Evolutionary conservation across 2,113 vertebrate species (phyloP).

Genomic region (Dinomys branickii): DNA sequence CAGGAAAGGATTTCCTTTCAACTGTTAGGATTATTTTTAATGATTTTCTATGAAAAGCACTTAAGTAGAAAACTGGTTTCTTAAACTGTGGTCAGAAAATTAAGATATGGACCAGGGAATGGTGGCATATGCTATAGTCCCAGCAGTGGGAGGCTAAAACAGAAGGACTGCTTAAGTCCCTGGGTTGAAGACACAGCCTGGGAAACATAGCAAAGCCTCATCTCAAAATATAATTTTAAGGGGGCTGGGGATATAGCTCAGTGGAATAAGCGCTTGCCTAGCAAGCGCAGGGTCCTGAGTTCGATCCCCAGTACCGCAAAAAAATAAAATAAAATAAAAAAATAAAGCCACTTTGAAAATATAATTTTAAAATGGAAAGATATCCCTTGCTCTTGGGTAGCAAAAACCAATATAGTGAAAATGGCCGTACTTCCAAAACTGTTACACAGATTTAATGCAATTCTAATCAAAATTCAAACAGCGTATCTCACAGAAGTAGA

Average conservation of each 20-base stretch:
- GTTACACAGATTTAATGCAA: neutral
- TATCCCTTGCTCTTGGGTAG: neutral
- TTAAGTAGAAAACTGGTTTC: conserved; percentile 19
- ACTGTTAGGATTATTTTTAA: neutral
- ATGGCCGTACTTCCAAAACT: neutral
- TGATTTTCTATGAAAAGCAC: neutral
- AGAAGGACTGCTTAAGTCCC: neutral
- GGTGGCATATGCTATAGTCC: neutral
- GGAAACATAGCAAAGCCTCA: neutral
- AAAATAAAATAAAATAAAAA: no score
- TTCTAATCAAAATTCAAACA: neutral
- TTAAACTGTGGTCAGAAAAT: conserved; percentile 26
- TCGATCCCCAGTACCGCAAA: no score
- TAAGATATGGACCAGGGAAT: neutral
- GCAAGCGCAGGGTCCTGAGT: no score
- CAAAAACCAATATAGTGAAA: neutral
- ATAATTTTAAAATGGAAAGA: neutral
- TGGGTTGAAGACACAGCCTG: neutral
- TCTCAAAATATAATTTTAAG: neutral
- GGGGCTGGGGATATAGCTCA: no score
- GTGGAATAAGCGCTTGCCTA: no score
- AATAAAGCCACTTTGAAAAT: no score
- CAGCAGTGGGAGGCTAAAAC: neutral
- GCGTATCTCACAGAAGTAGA: neutral
- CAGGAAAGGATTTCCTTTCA: conserved; percentile 38